phyloP scores from a whole-genome alignment of 1,140 invertebrate species.

The Drosophila trapezifrons region DNA sequence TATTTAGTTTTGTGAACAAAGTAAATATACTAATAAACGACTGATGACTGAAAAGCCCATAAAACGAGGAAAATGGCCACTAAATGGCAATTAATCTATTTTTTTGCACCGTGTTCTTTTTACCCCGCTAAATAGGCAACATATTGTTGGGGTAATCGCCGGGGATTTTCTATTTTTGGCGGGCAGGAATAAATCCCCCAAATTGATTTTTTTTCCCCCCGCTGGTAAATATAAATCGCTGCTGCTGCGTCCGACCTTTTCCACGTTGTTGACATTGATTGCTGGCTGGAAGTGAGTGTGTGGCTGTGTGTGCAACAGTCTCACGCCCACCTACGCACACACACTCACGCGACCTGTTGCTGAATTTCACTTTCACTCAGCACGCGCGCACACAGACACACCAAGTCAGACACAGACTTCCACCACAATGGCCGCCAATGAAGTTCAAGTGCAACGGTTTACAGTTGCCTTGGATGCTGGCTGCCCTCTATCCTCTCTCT shows the following conservation, averaged over 20 bases:
- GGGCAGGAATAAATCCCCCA: conserved; percentile 36
- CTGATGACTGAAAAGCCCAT: too few relatives aligned
- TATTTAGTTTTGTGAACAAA: too few relatives aligned
- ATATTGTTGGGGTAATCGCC: conserved; percentile 65
- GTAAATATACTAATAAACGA: too few relatives aligned
- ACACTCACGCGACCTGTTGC: conserved; percentile 63
- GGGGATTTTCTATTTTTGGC: conserved; percentile 62
- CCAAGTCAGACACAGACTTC: conserved; percentile 15
- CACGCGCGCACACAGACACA: conserved; percentile 9
- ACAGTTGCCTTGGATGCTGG: conserved; percentile 49
- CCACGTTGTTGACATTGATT: conserved; percentile 48
- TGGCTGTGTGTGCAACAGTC: conserved; percentile 12
- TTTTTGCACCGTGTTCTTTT: conserved; percentile 4
- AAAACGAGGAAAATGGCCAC: too few relatives aligned
- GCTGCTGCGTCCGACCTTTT: conserved; percentile 35
- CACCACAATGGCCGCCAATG: conserved; percentile 61
- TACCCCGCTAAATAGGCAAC: conserved; percentile 54
- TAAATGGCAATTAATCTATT: too few relatives aligned
- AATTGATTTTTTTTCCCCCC: conserved; percentile 46
- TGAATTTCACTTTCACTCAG: conserved; percentile 68
- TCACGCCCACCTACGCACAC: conserved; percentile 10
- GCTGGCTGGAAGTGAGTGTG: conserved; percentile 19
- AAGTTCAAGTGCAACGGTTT: conserved; percentile 80
- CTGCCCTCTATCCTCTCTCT: conserved; percentile 8
- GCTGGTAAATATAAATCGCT: conserved; percentile 44